Percentiles rank a stretch among this genome's conserved stretches.
Evolutionary conservation across 2,113 vertebrate genomes (phyloP).

Genomic region (Sceloporus undulatus): DNA sequence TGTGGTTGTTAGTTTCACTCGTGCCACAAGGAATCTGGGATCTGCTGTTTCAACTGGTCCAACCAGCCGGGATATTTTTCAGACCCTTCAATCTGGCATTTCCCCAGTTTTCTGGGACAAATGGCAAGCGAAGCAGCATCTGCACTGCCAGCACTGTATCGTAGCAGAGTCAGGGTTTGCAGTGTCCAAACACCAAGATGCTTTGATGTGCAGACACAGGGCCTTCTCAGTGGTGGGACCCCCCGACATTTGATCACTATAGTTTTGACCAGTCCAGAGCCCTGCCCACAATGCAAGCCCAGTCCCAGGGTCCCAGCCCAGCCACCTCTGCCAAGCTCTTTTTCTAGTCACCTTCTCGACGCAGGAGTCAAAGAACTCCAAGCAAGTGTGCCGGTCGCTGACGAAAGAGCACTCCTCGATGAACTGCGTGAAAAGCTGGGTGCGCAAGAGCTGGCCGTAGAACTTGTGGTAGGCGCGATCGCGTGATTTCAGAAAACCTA

Average conservation of each 20-base stretch:
- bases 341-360: conserved; percentile 85
- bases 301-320: neutral
- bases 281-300: neutral
- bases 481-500: conserved; percentile 92
- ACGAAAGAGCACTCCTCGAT: conserved; percentile 96
- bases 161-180: too few relatives aligned
- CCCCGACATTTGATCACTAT: neutral
- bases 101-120: too few relatives aligned
- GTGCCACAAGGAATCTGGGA: too few relatives aligned
- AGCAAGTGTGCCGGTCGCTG: conserved; percentile 88
- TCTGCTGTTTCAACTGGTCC: too few relatives aligned
- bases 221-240: neutral
- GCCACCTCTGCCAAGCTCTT: too few relatives aligned
- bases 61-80: too few relatives aligned
- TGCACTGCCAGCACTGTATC: too few relatives aligned
- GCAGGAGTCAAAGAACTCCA: conserved; percentile 94
- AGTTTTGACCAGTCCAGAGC: neutral
- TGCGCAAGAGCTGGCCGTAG: conserved; percentile 87
- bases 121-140: too few relatives aligned
- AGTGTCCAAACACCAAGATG: too few relatives aligned
- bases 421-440: conserved; percentile 96
- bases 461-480: conserved; percentile 91
- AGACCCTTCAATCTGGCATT: too few relatives aligned
- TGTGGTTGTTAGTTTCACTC: too few relatives aligned
- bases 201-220: too few relatives aligned